Conservation (phyloP, 2,888 invertebrate species). For the Scaptomyza caliginosa region DNA sequence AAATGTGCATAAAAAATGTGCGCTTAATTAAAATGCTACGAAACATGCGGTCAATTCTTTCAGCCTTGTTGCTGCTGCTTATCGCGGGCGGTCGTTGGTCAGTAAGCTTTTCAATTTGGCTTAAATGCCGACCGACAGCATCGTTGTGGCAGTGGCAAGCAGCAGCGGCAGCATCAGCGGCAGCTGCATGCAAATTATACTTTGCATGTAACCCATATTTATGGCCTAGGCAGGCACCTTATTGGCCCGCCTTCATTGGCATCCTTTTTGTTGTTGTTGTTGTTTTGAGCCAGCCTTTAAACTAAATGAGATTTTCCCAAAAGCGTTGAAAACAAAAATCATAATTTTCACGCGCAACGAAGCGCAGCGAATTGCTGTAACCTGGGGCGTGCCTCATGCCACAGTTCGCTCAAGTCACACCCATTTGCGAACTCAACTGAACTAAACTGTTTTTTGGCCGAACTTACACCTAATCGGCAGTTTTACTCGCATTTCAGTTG, state of each 20-base stretch:
- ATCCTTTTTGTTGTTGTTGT: constrained; percentile 61
- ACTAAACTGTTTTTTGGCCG: constrained; percentile 2
- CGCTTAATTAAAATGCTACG: constrained; percentile 72
- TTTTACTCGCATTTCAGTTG: constrained; percentile 10
- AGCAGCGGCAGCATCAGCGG: constrained; percentile 27
- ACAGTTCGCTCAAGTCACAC: constrained; percentile 43
- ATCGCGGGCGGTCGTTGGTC: constrained; percentile 38
- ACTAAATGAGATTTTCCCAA: constrained; percentile 71
- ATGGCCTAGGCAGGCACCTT: constrained; percentile 43
- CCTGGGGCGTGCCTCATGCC: constrained; percentile 68
- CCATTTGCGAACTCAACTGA: not conserved
- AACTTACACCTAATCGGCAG: constrained; percentile 21
- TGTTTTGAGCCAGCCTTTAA: constrained; percentile 46
- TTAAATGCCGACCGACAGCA: constrained; percentile 37
- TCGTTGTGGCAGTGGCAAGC: not conserved
- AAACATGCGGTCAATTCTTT: constrained; percentile 23
- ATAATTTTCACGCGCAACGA: constrained; percentile 78
- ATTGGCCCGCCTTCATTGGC: constrained; percentile 47
- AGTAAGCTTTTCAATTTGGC: constrained; percentile 67
- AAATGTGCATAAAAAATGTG: constrained; percentile 67
- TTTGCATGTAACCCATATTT: constrained; percentile 60
- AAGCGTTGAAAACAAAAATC: constrained; percentile 67
- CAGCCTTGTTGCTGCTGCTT: constrained; percentile 12
- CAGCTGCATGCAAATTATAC: constrained; percentile 59
- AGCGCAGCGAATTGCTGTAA: constrained; percentile 69